Percentiles rank a stretch among this genome's conserved stretches.
Conservation (phyloP, 2,888 invertebrate species). For the Euphydryas editha region DNA sequence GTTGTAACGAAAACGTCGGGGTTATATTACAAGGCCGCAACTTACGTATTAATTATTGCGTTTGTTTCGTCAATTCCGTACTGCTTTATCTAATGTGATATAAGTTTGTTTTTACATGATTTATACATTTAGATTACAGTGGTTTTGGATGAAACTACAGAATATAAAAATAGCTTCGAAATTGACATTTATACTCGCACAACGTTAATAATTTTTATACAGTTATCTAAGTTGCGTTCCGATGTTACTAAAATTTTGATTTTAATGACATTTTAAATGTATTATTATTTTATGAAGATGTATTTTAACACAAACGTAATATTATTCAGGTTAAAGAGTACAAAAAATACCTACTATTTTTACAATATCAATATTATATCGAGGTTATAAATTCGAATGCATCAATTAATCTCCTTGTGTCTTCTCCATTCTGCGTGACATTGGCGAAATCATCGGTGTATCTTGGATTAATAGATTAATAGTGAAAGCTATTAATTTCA, state of each 20-base stretch:
- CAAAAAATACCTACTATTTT: too few relatives aligned
- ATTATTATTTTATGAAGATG: too few relatives aligned
- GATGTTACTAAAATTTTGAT: slow-evolving; percentile 12
- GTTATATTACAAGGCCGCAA: slow-evolving; percentile 63
- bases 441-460: too few relatives aligned
- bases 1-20: slow-evolving; percentile 40
- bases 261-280: slow-evolving; percentile 7
- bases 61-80: slow-evolving; percentile 31
- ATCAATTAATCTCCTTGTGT: too few relatives aligned
- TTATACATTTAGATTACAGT: slow-evolving; percentile 50
- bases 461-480: too few relatives aligned
- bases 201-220: slow-evolving; percentile 50
- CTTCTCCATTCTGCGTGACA: too few relatives aligned
- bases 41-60: slow-evolving; percentile 47
- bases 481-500: too few relatives aligned
- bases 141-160: slow-evolving; percentile 59
- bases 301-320: too few relatives aligned
- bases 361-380: too few relatives aligned
- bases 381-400: too few relatives aligned
- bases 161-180: slow-evolving; percentile 80
- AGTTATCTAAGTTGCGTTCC: slow-evolving; percentile 21
- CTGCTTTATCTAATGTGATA: slow-evolving; percentile 58
- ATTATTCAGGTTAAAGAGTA: too few relatives aligned
- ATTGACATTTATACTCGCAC: slow-evolving; percentile 67
- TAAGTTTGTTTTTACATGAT: slow-evolving; percentile 56